phyloP scores from a whole-genome alignment of 2,113 vertebrate species.

The Meleagris gallopavo region DNA sequence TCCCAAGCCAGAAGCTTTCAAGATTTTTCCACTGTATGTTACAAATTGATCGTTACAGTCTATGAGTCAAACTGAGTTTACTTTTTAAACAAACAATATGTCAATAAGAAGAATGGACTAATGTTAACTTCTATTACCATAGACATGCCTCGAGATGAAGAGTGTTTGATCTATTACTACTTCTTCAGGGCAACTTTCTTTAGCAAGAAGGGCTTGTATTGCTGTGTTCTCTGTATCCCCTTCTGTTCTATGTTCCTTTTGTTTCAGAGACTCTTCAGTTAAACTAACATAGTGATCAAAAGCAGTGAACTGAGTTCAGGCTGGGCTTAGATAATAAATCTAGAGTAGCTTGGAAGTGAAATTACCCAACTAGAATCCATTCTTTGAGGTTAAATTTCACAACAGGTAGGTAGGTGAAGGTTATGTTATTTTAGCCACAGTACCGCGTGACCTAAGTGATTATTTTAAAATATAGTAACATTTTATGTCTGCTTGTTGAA shows the following conservation, averaged over 20 bases:
- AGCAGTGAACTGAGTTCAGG: constrained; percentile 34
- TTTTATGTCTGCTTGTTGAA: neutral
- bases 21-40: neutral
- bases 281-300: constrained; percentile 66
- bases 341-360: constrained; percentile 24
- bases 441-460: neutral
- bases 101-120: constrained; percentile 54
- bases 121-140: constrained; percentile 50
- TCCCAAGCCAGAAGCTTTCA: neutral
- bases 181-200: constrained; percentile 59
- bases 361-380: neutral
- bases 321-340: constrained; percentile 10
- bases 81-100: constrained; percentile 57
- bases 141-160: constrained; percentile 38
- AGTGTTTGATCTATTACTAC: constrained; percentile 37
- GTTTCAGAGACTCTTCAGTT: constrained; percentile 61
- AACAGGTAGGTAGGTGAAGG: constrained; percentile 21
- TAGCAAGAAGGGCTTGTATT: constrained; percentile 43
- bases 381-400: constrained; percentile 29
- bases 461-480: neutral
- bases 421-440: neutral
- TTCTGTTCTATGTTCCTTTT: constrained; percentile 52
- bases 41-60: neutral
- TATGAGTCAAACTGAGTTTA: constrained; percentile 34
- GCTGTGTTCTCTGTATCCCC: constrained; percentile 20